phyloP scores from a whole-genome alignment of 2,797 vertebrate species.

The Echeneis naucrates region DNA sequence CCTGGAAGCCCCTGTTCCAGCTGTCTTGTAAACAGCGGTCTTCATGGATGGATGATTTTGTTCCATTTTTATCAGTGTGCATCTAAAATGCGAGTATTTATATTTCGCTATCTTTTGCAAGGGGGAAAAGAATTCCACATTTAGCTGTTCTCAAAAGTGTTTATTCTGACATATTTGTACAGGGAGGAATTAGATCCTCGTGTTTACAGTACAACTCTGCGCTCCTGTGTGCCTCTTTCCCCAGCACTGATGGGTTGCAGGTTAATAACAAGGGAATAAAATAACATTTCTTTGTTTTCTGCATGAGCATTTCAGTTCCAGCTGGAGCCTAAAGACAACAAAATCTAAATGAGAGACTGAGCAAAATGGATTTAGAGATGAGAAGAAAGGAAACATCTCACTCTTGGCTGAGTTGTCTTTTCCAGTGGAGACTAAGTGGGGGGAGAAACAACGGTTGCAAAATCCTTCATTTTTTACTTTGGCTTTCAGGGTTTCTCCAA shows the following conservation, averaged over 20 bases:
- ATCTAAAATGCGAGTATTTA: slow-evolving; percentile 71
- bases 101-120: slow-evolving; percentile 62
- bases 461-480: slow-evolving; percentile 30
- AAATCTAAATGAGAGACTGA: slow-evolving; percentile 60
- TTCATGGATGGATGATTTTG: slow-evolving; percentile 62
- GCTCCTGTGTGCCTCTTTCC: slow-evolving; percentile 50
- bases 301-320: slow-evolving; percentile 47
- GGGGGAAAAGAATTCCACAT: slow-evolving; percentile 42
- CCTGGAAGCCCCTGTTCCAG: slow-evolving; percentile 64
- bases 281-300: slow-evolving; percentile 18
- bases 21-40: slow-evolving; percentile 73
- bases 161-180: slow-evolving; percentile 66
- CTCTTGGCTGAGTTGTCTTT: slow-evolving; percentile 54
- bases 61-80: slow-evolving; percentile 70
- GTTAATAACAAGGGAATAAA: slow-evolving; percentile 54
- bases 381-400: slow-evolving; percentile 59
- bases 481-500: slow-evolving; percentile 39
- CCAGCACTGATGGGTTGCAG: slow-evolving; percentile 53
- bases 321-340: slow-evolving; percentile 66
- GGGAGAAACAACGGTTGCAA: slow-evolving; percentile 20
- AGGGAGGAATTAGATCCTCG: slow-evolving; percentile 57
- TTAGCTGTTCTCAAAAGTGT: slow-evolving; percentile 64
- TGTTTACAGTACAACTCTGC: slow-evolving; percentile 40
- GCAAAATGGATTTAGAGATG: slow-evolving; percentile 62
- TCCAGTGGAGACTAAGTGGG: slow-evolving; percentile 32